A percentile compares a stretch with the other conserved stretches of the same genome.
Conservation (phyloP, 2,888 invertebrate species). For the Drosophila borealis region DNA sequence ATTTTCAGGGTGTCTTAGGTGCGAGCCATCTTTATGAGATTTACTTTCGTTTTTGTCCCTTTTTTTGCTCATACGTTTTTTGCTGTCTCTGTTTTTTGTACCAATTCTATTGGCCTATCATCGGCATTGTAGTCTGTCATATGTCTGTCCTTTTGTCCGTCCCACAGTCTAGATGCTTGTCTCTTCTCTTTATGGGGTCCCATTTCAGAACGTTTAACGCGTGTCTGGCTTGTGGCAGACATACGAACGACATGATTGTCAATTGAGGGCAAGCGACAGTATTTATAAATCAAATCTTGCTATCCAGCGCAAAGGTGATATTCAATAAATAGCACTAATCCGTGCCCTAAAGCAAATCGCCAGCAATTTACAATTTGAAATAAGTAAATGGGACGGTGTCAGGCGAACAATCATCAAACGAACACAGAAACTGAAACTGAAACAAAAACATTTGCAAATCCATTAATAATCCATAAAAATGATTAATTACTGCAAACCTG, state of each 20-base stretch:
- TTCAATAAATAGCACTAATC: slow-evolving; percentile 54
- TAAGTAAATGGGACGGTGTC: slow-evolving; percentile 44
- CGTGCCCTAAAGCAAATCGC: slow-evolving; percentile 49
- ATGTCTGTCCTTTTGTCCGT: not conserved
- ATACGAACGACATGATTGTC: not conserved
- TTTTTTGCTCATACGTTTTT: slow-evolving; percentile 15
- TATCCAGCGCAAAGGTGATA: slow-evolving; percentile 16
- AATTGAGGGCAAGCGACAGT: slow-evolving; percentile 7
- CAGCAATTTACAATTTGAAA: slow-evolving; percentile 51
- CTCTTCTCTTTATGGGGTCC: slow-evolving; percentile 39
- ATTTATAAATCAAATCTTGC: slow-evolving; percentile 37
- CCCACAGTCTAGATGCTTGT: slow-evolving; percentile 1
- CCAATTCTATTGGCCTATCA: slow-evolving; percentile 39
- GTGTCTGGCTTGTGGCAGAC: slow-evolving; percentile 45
- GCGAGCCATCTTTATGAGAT: not conserved
- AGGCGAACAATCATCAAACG: slow-evolving; percentile 16
- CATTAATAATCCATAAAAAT: slow-evolving; percentile 80
- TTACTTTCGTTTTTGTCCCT: not conserved
- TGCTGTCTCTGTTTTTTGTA: slow-evolving; percentile 16
- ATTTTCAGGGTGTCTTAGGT: slow-evolving; percentile 18
- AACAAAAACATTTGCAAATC: slow-evolving; percentile 53
- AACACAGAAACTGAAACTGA: slow-evolving; percentile 9
- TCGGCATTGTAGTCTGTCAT: slow-evolving; percentile 17
- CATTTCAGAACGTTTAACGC: slow-evolving; percentile 41
- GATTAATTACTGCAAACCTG: slow-evolving; percentile 77